A percentile compares a stretch with the other conserved stretches of the same genome.
Evolutionary conservation across 2,888 invertebrate genomes (phyloP).

Genomic region (Callimorpha dominula): DNA sequence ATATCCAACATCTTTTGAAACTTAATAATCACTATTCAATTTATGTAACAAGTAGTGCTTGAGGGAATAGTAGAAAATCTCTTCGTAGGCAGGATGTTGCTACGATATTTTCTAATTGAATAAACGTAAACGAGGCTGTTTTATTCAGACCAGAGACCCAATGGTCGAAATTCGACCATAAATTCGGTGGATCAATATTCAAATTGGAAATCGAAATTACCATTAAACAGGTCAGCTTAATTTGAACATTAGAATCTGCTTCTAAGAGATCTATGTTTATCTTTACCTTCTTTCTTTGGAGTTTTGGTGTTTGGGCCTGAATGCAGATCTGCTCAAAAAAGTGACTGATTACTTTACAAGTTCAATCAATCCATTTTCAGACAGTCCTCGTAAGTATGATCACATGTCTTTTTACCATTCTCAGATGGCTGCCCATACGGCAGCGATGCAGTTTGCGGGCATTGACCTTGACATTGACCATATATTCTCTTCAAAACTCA

Average conservation of each 20-base stretch:
- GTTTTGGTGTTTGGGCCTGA: background rate
- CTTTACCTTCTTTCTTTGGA: background rate
- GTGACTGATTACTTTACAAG: background rate
- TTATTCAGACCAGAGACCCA: no score
- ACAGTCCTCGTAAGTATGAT: background rate
- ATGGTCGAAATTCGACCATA: no score
- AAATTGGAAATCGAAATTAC: constrained; percentile 57
- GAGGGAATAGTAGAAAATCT: no score
- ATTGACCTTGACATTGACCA: constrained; percentile 1
- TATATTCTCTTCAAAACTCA: background rate
- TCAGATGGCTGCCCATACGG: background rate
- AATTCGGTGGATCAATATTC: constrained; percentile 55
- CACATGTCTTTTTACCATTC: background rate
- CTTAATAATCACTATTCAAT: no score
- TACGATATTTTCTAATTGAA: no score
- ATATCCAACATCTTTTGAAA: no score
- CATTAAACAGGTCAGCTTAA: constrained; percentile 40
- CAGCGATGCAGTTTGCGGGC: background rate
- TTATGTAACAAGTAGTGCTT: no score
- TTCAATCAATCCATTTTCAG: background rate
- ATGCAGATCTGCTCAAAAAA: background rate
- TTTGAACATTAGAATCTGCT: constrained; percentile 37
- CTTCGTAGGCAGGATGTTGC: no score
- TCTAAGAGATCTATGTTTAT: constrained; percentile 39
- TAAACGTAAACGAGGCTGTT: no score